Conservation (phyloP, 2,888 invertebrate species). For the Andricus curvator region DNA sequence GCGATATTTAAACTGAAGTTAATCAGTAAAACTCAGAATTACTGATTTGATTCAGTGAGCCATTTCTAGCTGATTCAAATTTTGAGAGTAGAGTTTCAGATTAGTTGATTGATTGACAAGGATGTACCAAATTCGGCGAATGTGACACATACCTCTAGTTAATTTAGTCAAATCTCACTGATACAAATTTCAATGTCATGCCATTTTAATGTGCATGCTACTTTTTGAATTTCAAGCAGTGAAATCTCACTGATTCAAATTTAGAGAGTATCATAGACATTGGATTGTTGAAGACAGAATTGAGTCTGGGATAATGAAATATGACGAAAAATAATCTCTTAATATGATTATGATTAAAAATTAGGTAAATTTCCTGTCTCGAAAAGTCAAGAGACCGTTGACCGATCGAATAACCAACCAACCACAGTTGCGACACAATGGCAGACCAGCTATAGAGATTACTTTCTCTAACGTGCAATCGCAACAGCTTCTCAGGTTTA, state of each 20-base stretch:
- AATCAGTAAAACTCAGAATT: too few relatives aligned
- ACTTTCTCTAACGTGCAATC: conserved; percentile 62
- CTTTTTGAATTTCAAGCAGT: too few relatives aligned
- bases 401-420: conserved; percentile 56
- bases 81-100: too few relatives aligned
- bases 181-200: too few relatives aligned
- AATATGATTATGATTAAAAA: background rate
- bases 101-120: too few relatives aligned
- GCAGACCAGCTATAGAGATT: conserved; percentile 58
- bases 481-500: conserved; percentile 21
- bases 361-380: conserved; percentile 25
- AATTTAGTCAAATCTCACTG: too few relatives aligned
- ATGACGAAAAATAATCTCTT: background rate
- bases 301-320: background rate
- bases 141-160: background rate
- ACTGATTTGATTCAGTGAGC: too few relatives aligned
- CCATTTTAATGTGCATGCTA: too few relatives aligned
- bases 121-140: background rate
- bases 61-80: too few relatives aligned
- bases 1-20: too few relatives aligned
- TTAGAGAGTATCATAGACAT: background rate
- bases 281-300: background rate
- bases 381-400: conserved; percentile 54
- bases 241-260: too few relatives aligned
- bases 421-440: conserved; percentile 64